Conservation (phyloP, 2,113 vertebrate genomes). For the Zeus faber region DNA sequence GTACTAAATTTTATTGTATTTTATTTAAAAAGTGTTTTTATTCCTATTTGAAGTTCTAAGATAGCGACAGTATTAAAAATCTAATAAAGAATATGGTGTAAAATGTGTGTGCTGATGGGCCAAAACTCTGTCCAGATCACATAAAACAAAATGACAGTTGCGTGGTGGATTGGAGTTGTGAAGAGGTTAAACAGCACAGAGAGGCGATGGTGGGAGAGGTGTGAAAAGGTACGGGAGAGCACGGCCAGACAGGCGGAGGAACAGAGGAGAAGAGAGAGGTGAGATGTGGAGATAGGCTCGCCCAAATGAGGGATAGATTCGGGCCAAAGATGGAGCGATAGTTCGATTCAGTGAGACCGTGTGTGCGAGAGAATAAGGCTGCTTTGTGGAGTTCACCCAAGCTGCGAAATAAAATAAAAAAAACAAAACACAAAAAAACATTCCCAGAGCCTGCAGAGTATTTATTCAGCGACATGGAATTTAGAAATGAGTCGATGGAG, state of each 20-base stretch:
- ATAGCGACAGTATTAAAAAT: no score
- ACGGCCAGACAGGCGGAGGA: background rate
- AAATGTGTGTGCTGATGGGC: no score
- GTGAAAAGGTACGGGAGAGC: background rate
- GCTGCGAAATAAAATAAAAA: no score
- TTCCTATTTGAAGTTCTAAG: no score
- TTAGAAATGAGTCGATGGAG: slow-evolving; percentile 6
- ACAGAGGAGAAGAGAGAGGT: slow-evolving; percentile 22
- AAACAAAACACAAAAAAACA: no score
- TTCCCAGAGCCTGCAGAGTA: slow-evolving; percentile 11
- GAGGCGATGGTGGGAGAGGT: background rate
- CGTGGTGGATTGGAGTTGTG: no score
- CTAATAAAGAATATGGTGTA: no score
- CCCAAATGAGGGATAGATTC: slow-evolving; percentile 18
- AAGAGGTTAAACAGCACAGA: background rate
- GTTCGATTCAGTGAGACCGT: slow-evolving; percentile 24
- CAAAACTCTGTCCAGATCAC: no score
- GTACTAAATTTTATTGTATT: no score
- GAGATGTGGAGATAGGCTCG: slow-evolving; percentile 41
- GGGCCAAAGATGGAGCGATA: slow-evolving; percentile 58
- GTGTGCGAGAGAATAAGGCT: slow-evolving; percentile 32
- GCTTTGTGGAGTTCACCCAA: slow-evolving; percentile 32
- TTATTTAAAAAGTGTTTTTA: no score
- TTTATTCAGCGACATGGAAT: slow-evolving; percentile 52
- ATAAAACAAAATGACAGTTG: no score